phyloP scores from a whole-genome alignment of 2,888 invertebrate species.

The Agrilus mali region DNA sequence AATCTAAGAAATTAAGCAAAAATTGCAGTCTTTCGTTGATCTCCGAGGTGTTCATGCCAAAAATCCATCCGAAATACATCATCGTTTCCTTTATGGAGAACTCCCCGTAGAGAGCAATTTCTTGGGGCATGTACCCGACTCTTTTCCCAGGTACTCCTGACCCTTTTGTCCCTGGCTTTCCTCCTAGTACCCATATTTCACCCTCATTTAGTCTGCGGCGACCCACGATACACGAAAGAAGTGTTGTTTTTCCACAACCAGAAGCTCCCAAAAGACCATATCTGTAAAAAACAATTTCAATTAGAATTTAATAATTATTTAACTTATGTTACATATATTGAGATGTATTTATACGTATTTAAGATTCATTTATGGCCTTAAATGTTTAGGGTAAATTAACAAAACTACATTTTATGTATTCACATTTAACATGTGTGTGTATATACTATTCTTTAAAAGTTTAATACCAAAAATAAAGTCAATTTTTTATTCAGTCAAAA shows the following conservation, averaged over 20 bases:
- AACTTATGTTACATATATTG: too few relatives aligned
- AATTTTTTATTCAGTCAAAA: too few relatives aligned
- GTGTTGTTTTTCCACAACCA: conserved; percentile 91
- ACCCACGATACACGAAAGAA: conserved; percentile 88
- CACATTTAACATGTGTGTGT: too few relatives aligned
- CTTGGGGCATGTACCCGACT: conserved; percentile 93
- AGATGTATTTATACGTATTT: too few relatives aligned
- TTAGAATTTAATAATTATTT: too few relatives aligned
- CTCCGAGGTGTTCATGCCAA: conserved; percentile 77
- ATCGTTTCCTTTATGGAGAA: conserved; percentile 91
- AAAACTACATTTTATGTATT: too few relatives aligned
- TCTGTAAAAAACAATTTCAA: conserved; percentile 37
- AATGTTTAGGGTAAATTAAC: too few relatives aligned
- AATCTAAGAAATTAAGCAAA: conserved; percentile 77
- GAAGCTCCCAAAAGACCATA: conserved; percentile 89
- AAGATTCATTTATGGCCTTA: too few relatives aligned
- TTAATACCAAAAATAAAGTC: too few relatives aligned
- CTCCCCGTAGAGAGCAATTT: conserved; percentile 81
- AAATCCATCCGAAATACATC: conserved; percentile 94
- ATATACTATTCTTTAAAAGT: too few relatives aligned
- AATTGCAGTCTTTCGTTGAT: conserved; percentile 73
- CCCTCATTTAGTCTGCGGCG: conserved; percentile 73
- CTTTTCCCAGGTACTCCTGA: conserved; percentile 84
- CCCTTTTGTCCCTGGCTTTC: conserved; percentile 74
- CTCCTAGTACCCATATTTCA: conserved; percentile 79